Base-by-base conservation (phyloP, 2,113 vertebrate species). In the Verasper variegatus region DNA sequence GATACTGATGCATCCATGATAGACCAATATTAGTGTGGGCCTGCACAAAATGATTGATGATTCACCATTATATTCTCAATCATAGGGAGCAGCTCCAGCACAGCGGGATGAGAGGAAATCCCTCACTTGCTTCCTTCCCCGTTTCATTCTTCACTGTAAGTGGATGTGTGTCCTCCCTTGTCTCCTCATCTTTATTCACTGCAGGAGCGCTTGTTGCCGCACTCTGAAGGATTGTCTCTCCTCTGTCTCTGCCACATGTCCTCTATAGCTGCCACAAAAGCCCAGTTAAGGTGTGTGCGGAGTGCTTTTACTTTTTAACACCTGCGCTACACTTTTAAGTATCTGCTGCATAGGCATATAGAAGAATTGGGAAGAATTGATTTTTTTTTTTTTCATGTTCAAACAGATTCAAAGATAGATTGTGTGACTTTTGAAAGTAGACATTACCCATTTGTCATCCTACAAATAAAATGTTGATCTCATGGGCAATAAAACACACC, bases 161-260 rank as follows among this genome's bases (percentile, higher is more conserved):
- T 67, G 85, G 77, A 75, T 70, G 76, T 57, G 76, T 84, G 75
- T 84, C 85, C 88, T 90, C 86, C 70, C 62, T 56, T 81, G 72
- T 84, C 81, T 74, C 71, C 88, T 93, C 86, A 91, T 91, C 76
- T 78, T 84, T 84, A 91, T 90, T 88, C 88, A 80, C 73, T 5
- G 68, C 83, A 58, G 86, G 79, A 70, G 52, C 54, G 52, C 66
- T 78, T 5, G 13, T 76, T 57, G 61, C 69, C 67, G 85, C 86
- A 76, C 78, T 85, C 70, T 86, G 77, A 87, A 82, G 85, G 82
- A 91, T 90, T 87, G 75, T 84, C 68, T 88, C 77, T 58, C 59
- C 76, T 61, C 70, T 55, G 55, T 84, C 81, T 80, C 65, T 60
- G 57, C 72, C 70, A 31, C 60, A 31, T 78, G 70, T 70, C 72